Evolutionary conservation across 2,888 invertebrate species (phyloP), one percentile per base, ranked within the genome.

Genomic region (Cynaeus angustus): DNA sequence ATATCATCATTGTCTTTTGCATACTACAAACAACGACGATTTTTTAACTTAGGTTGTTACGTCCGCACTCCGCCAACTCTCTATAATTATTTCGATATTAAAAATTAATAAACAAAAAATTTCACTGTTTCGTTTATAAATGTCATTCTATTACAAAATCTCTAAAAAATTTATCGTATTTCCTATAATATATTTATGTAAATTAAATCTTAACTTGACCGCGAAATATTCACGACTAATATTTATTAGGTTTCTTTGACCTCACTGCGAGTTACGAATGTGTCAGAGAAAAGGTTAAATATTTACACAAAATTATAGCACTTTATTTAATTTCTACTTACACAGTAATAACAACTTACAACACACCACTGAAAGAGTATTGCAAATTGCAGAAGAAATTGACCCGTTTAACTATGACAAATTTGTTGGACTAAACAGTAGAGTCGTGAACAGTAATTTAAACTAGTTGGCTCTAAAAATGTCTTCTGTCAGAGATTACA

Each of bases 401-500:
- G 33, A 33, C 33, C 33, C 33, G 33, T 1, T 33, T 33, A 33
- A 33, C 33, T 33, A 33, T 33, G 33, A 33, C 33, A 33, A 33
- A 33, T 33, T 33, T 33, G 33, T 33, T 9, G n/a, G 6, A 33
- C 33, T 33, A 33, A 33, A 33, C 33, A 33, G 4, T 21, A 4
- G 6, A 33, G 7, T 28, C 28, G 28, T n/a, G 21, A 21, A 21
- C 21, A 21, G 21, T 21, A 21, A 4, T n/a, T 33, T 33, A 7
- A 33, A 33, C 33, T 21, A 4, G 2, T 21, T 4, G 4, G 21
- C 21, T 21, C 2, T n/a, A 21, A 4, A 21, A 3, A 4, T 4
- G 21, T 21, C 4, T 21, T 21, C 21, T 21, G 4, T 21, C 21
- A 21, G 21, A 1, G 1, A 21, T 21, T 21, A 21, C 21, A 21